Evolutionary conservation across 2,797 vertebrate species (phyloP).

Genomic region (Ctenopoma multispine): DNA sequence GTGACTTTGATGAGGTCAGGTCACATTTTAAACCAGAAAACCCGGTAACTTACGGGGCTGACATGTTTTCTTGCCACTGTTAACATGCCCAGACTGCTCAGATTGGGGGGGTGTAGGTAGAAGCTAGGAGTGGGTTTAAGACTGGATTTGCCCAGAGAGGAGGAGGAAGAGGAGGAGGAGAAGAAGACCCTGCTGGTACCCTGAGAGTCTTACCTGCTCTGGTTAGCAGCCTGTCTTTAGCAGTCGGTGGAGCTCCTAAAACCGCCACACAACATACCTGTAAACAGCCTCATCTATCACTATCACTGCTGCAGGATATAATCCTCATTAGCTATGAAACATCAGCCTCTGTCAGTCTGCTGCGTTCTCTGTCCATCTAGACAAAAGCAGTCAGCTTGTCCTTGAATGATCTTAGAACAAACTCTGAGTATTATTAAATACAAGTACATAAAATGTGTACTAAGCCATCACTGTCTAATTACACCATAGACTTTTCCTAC

Average conservation of each 20-base stretch:
- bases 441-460: no score
- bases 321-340: slow-evolving; percentile 13
- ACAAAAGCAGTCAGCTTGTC: not conserved
- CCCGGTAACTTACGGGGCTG: not conserved
- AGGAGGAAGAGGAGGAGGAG: slow-evolving; percentile 21
- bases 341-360: not conserved
- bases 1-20: not conserved
- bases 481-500: not conserved
- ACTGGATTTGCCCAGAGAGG: slow-evolving; percentile 29
- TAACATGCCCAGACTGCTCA: not conserved
- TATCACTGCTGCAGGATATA: slow-evolving; percentile 28
- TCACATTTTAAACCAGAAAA: not conserved
- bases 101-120: slow-evolving; percentile 6
- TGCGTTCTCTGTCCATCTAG: not conserved
- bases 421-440: no score
- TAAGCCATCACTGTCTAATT: no score
- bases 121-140: slow-evolving; percentile 52
- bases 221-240: slow-evolving; percentile 73
- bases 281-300: slow-evolving; percentile 69
- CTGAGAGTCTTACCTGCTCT: slow-evolving; percentile 79
- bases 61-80: not conserved
- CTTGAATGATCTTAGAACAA: not conserved
- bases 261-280: slow-evolving; percentile 78
- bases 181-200: slow-evolving; percentile 35
- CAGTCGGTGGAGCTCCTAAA: slow-evolving; percentile 83